These are phyloP conservation scores for Torymus auratus DNA, from an alignment of 2,888 invertebrate genomes.

Conservation along the genomic window DNA sequence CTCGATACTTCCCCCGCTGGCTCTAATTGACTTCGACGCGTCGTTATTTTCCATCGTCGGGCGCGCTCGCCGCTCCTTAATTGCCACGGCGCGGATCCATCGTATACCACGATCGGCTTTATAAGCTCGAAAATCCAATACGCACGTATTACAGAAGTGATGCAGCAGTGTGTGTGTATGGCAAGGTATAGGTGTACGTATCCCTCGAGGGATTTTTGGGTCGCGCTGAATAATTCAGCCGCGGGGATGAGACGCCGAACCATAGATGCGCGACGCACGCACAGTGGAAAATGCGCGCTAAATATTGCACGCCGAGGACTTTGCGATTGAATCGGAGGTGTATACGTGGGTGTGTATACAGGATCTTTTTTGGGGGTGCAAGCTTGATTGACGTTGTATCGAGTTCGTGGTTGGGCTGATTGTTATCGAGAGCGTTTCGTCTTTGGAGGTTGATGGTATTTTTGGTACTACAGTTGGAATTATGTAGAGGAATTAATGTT, in stretches of 20 bases:
- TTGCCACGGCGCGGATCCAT: not conserved
- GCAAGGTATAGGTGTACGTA: constrained; percentile 5
- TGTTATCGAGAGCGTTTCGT: too few relatives aligned
- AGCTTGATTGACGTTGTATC: not conserved
- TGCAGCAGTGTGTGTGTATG: too few relatives aligned
- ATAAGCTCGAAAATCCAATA: constrained; percentile 53
- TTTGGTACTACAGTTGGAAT: too few relatives aligned
- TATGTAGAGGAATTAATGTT: too few relatives aligned
- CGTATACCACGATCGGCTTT: constrained; percentile 2
- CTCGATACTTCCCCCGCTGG: constrained; percentile 22
- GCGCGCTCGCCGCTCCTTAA: constrained; percentile 10
- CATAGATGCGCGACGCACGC: constrained; percentile 3
- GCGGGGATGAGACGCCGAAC: constrained; percentile 15
- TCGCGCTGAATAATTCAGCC: constrained; percentile 55
- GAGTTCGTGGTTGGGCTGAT: too few relatives aligned
- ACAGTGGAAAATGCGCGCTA: constrained; percentile 19
- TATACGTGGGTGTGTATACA: not conserved
- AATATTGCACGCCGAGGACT: constrained; percentile 51
- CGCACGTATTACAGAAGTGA: not conserved
- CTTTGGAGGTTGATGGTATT: too few relatives aligned
- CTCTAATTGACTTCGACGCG: constrained; percentile 49
- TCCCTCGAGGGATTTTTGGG: constrained; percentile 57
- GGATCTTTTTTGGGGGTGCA: not conserved
- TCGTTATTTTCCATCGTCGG: constrained; percentile 47
- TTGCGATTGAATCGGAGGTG: constrained; percentile 43